Conservation (phyloP, 2,113 vertebrate genomes). For the Sylvia atricapilla region DNA sequence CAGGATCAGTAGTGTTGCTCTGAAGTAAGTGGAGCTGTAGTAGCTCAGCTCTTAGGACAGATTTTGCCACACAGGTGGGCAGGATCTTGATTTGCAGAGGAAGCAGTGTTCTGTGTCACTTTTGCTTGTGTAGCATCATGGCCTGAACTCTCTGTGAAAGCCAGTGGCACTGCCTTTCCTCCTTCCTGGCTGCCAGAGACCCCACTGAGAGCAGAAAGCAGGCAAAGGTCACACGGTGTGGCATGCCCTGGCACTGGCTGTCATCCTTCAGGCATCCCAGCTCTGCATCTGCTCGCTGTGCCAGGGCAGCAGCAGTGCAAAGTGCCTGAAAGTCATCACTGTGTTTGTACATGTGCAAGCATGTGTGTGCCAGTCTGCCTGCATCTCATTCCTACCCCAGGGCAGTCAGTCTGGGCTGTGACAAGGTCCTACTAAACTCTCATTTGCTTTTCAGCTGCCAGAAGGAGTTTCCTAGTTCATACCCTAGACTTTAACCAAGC, state of each 20-base stretch:
- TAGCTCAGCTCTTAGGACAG: neutral
- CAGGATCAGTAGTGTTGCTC: neutral
- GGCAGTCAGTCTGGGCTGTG: neutral
- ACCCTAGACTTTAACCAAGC: neutral
- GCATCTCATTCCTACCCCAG: neutral
- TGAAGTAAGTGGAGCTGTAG: neutral
- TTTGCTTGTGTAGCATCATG: rapidly evolving
- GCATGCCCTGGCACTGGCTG: neutral
- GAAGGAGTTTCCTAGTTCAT: neutral
- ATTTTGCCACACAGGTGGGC: neutral
- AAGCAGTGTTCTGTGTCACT: neutral
- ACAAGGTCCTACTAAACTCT: neutral
- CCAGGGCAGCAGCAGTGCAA: neutral
- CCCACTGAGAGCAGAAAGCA: neutral
- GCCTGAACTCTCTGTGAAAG: neutral
- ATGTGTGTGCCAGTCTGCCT: neutral
- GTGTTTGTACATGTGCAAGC: neutral
- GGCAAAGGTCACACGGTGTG: rapidly evolving
- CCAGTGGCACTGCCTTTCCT: neutral
- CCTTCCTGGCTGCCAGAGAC: rapidly evolving
- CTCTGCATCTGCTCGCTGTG: neutral
- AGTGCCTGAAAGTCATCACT: neutral
- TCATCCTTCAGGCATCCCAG: neutral
- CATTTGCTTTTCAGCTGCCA: neutral
- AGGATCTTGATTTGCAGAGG: neutral